Evolutionary conservation across 2,888 invertebrate genomes (phyloP).

Genomic region (Isotomurus palustris): DNA sequence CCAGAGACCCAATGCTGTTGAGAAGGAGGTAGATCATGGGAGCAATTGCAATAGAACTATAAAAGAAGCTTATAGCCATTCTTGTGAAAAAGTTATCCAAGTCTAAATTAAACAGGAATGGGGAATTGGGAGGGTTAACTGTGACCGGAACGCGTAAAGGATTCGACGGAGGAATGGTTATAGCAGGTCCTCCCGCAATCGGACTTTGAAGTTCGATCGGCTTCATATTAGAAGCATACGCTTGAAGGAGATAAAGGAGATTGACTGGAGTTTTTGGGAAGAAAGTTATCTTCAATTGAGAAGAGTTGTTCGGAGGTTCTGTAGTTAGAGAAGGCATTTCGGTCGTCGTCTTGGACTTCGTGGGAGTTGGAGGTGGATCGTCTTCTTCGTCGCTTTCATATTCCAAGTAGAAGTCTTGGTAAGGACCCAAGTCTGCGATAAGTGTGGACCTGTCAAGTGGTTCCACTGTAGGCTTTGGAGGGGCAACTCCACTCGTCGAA

Average conservation of each 20-base stretch:
- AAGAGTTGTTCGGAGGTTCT: background rate
- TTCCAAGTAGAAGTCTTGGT: constrained; percentile 5
- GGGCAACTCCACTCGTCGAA: background rate
- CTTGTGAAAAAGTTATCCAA: constrained; percentile 25
- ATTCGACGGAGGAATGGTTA: background rate
- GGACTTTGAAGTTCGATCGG: constrained; percentile 2
- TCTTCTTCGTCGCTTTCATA: background rate
- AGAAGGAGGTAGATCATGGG: constrained; percentile 31
- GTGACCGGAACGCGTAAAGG: background rate
- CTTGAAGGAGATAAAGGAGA: constrained; percentile 24
- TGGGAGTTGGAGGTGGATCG: background rate
- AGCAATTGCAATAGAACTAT: constrained; percentile 31
- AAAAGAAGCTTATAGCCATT: constrained; percentile 29
- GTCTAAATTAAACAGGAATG: constrained; percentile 28
- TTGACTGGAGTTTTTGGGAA: constrained; percentile 25
- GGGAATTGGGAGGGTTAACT: constrained; percentile 12
- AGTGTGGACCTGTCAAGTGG: constrained; percentile 4
- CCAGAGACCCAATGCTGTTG: constrained; percentile 24
- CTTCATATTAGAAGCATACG: constrained; percentile 15
- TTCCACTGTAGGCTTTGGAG: background rate
- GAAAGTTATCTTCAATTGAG: background rate
- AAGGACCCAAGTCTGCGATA: constrained; percentile 1
- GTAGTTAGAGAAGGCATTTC: background rate
- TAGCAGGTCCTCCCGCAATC: background rate
- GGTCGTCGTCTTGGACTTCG: too few relatives aligned